phyloP scores from a whole-genome alignment of 1,140 invertebrate species.

The Caenorhabditis latens region DNA sequence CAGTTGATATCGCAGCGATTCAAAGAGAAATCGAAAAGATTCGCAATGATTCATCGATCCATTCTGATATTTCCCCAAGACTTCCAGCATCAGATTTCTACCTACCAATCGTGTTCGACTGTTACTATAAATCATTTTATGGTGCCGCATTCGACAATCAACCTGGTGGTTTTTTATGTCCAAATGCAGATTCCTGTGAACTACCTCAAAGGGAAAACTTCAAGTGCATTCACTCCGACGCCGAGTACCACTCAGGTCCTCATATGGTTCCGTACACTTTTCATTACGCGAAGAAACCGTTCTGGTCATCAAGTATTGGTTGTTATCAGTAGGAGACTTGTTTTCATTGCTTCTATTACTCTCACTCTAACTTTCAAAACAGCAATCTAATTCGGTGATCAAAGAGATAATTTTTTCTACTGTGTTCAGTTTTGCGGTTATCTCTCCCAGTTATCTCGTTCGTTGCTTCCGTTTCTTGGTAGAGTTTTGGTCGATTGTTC shows the following conservation, averaged over 20 bases:
- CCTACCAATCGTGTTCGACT: not conserved
- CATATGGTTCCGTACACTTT: constrained; percentile 6
- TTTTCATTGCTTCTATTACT: not conserved
- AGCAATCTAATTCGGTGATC: too few species aligned
- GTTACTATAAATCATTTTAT: constrained; percentile 9
- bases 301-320: not conserved
- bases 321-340: constrained; percentile 22
- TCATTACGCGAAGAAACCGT: constrained; percentile 6
- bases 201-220: not conserved
- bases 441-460: too few species aligned
- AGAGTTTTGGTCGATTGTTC: too few species aligned
- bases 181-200: not conserved
- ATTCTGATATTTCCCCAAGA: not conserved
- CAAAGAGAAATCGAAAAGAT: not conserved
- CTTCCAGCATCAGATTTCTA: not conserved
- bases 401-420: too few species aligned
- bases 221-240: constrained; percentile 6
- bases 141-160: not conserved
- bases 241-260: not conserved
- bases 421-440: too few species aligned
- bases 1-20: not conserved
- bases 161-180: not conserved
- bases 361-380: too few species aligned
- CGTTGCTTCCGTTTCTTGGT: too few species aligned
- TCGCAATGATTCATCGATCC: not conserved